Percentiles rank a stretch among this genome's conserved stretches.
Evolutionary conservation across 2,113 vertebrate species (phyloP).

Genomic region (Silurus meridionalis): DNA sequence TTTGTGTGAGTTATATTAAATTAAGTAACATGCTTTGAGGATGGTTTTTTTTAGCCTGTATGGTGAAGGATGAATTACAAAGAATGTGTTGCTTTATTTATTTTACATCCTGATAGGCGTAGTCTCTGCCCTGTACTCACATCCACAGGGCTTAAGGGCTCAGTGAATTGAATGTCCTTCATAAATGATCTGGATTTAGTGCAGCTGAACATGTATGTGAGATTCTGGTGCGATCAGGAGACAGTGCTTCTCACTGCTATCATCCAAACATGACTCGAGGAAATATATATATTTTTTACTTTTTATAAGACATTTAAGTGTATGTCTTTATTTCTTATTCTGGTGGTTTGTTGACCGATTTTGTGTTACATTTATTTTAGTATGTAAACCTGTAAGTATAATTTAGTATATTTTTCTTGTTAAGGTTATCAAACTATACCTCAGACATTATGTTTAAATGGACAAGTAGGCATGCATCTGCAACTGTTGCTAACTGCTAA

Average conservation of each 20-base stretch:
- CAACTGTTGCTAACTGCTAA: constrained; percentile 11
- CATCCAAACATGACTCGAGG: neutral
- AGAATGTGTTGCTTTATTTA: too few species aligned
- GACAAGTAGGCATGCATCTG: neutral
- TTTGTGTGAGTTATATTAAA: constrained; percentile 4
- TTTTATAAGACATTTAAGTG: too few species aligned
- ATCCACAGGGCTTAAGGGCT: neutral
- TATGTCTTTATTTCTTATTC: neutral
- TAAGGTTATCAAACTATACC: too few species aligned
- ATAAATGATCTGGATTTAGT: neutral
- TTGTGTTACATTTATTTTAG: neutral
- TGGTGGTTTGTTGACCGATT: neutral
- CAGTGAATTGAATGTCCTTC: neutral
- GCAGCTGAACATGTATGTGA: neutral
- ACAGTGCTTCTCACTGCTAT: neutral
- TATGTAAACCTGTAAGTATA: neutral
- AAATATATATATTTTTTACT: neutral
- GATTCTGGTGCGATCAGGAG: neutral
- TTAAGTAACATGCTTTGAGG: too few species aligned
- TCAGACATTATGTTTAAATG: neutral
- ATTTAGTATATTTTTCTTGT: neutral
- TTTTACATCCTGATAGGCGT: too few species aligned
- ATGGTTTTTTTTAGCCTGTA: neutral
- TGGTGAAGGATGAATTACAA: too few species aligned
- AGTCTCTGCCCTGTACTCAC: neutral